phyloP scores from a whole-genome alignment of 2,113 vertebrate species.

The Cichladusa arquata region DNA sequence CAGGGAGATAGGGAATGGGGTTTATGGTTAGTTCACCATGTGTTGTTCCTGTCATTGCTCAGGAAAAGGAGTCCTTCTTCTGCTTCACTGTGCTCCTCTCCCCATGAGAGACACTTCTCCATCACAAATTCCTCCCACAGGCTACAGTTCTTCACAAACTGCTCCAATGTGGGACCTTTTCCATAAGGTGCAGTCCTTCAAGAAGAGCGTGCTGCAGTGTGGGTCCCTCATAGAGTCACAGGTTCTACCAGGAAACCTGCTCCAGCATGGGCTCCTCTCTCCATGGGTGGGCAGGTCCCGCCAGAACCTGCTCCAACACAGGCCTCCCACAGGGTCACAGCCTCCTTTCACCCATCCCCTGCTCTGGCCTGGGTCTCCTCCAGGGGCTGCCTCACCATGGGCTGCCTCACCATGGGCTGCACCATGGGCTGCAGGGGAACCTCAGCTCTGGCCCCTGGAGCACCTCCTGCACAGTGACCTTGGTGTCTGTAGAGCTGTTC shows the following conservation, averaged over 20 bases:
- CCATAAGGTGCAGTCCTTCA: background rate
- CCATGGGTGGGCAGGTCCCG: background rate
- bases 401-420: too few species aligned
- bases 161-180: background rate
- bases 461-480: background rate
- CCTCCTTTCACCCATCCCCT: background rate
- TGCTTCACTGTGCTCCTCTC: background rate
- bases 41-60: background rate
- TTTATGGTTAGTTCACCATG: background rate
- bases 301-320: background rate
- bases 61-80: background rate
- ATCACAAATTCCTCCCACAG: background rate
- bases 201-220: background rate
- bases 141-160: background rate
- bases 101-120: background rate
- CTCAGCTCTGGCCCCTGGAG: background rate
- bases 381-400: background rate
- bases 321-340: background rate
- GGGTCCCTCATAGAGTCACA: background rate
- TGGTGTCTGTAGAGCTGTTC: background rate
- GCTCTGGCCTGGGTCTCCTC: rapidly evolving
- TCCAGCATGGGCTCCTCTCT: background rate
- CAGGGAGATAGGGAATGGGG: background rate
- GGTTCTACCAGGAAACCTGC: background rate
- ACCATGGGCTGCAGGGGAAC: background rate